These are phyloP conservation scores for Macrosoma leucophasiata DNA, from an alignment of 2,888 invertebrate genomes.

Conservation along the genomic window DNA sequence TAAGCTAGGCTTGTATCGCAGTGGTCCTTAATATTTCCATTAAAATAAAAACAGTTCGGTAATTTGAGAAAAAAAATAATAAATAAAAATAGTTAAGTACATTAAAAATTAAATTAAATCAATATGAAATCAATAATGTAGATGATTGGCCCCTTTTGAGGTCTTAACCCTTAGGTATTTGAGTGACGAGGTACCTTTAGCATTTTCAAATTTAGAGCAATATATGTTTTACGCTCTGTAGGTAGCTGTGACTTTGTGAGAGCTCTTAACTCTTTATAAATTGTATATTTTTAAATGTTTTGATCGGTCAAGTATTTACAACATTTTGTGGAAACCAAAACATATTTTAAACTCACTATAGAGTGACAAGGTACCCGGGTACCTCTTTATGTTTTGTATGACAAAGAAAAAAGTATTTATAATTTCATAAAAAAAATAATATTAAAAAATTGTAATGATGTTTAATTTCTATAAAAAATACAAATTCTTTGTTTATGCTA, in stretches of 20 bases:
- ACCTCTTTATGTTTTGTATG: slow-evolving; percentile 11
- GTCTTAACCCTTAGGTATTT: no score
- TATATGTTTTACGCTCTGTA: slow-evolving; percentile 9
- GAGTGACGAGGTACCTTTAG: slow-evolving; percentile 4
- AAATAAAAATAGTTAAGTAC: no score
- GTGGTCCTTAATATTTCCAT: no score
- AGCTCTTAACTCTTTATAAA: slow-evolving; percentile 8
- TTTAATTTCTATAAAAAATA: slow-evolving; percentile 10
- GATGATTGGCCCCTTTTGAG: no score
- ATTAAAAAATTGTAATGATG: slow-evolving; percentile 8
- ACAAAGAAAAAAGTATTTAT: no score
- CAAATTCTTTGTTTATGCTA: slow-evolving; percentile 9
- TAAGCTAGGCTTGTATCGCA: no score
- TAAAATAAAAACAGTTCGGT: no score
- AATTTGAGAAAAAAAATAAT: no score
- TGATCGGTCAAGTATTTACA: slow-evolving; percentile 10
- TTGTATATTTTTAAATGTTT: slow-evolving; percentile 8
- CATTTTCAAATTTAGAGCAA: slow-evolving; percentile 10
- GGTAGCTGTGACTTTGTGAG: slow-evolving; percentile 8
- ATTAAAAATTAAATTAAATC: no score
- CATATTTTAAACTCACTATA: slow-evolving; percentile 7
- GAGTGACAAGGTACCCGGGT: slow-evolving; percentile 13
- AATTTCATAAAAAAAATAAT: slow-evolving; percentile 1
- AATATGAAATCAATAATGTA: no score
- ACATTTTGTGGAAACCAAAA: slow-evolving; percentile 8